phyloP scores from a whole-genome alignment of 2,797 vertebrate genomes.

The Pantherophis alleghaniensis region DNA sequence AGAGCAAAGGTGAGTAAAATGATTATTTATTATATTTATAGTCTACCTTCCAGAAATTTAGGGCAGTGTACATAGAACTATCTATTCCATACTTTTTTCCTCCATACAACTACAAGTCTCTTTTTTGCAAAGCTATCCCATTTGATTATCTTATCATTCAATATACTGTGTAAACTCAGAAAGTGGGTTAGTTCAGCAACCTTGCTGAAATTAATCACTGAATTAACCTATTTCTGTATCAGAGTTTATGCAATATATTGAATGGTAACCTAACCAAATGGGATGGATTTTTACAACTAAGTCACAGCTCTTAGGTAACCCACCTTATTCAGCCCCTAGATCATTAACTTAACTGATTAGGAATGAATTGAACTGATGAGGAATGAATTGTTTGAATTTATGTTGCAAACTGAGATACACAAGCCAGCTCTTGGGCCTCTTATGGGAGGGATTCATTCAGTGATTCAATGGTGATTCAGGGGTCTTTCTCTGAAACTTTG shows the following conservation, averaged over 20 bases:
- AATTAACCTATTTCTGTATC: not conserved
- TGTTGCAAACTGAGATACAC: not conserved
- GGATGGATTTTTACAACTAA: not conserved
- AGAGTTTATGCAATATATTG: not conserved
- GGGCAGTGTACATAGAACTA: not conserved
- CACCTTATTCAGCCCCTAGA: not conserved
- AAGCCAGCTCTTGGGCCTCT: not conserved
- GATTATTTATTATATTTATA: not conserved
- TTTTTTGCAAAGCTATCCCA: not conserved
- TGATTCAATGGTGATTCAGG: not conserved
- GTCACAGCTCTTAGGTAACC: not conserved
- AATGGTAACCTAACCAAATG: not conserved
- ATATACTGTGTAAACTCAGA: not conserved
- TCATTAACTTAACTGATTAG: not conserved
- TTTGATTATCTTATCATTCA: not conserved
- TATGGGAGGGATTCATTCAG: not conserved
- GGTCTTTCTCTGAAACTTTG: not conserved
- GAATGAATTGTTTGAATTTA: not conserved
- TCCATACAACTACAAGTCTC: not conserved
- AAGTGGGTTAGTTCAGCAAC: not conserved
- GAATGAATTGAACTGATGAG: not conserved
- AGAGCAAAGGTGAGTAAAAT: not conserved
- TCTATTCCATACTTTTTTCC: not conserved
- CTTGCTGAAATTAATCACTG: not conserved
- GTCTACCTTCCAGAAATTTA: not conserved